Percentiles rank a stretch among this genome's conserved stretches.
Evolutionary conservation across 1,140 invertebrate genomes (phyloP).

Genomic region (Platyura marginata): DNA sequence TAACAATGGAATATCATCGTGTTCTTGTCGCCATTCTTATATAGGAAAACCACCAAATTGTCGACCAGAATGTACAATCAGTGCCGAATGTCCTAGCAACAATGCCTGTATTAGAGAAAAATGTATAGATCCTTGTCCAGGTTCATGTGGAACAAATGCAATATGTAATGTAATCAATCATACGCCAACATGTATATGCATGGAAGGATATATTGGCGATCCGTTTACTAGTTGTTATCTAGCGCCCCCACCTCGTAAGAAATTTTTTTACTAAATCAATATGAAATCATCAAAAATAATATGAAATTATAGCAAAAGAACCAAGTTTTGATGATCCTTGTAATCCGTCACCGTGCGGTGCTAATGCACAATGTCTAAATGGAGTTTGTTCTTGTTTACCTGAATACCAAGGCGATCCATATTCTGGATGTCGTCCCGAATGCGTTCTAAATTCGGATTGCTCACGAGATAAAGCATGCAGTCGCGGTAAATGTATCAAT

Average conservation of each 20-base stretch:
- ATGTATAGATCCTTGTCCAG: conserved; percentile 66
- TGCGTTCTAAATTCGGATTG: conserved; percentile 73
- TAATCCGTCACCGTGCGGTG: conserved; percentile 16
- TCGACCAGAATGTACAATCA: conserved; percentile 30
- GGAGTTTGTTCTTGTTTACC: conserved; percentile 42
- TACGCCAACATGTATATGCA: conserved; percentile 61
- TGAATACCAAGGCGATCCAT: conserved; percentile 46
- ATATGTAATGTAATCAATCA: conserved; percentile 66
- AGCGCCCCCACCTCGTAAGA: conserved; percentile 8
- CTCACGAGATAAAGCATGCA: conserved; percentile 49
- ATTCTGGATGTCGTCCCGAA: conserved; percentile 55
- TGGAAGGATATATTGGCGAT: conserved; percentile 54
- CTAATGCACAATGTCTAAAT: conserved; percentile 53
- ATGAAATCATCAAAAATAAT: not conserved
- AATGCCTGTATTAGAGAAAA: conserved; percentile 57
- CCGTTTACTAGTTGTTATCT: conserved; percentile 40
- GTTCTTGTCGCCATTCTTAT: conserved; percentile 32
- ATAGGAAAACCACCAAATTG: conserved; percentile 32
- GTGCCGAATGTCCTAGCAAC: conserved; percentile 34
- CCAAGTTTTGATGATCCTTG: conserved; percentile 28
- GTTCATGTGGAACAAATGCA: conserved; percentile 65
- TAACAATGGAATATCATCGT: conserved; percentile 31
- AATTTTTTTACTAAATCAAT: not conserved
- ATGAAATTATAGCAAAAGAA: not conserved
- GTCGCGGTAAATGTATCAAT: conserved; percentile 52